Percentiles rank a stretch among this genome's conserved stretches.
Evolutionary conservation across 2,888 invertebrate species (phyloP).

Genomic region (Biston betularia): DNA sequence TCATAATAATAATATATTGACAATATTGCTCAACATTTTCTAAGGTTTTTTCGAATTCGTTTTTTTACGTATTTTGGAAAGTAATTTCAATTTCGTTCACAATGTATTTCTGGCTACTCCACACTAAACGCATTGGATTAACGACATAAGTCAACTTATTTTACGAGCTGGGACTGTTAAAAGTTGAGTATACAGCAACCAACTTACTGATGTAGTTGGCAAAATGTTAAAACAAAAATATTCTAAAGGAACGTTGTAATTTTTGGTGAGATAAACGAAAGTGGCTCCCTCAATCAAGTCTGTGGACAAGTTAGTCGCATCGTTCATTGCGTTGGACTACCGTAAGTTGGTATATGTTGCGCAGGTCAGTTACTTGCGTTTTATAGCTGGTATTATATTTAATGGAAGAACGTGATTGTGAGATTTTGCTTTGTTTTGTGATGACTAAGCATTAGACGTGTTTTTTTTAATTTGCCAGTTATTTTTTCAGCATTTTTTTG

Average conservation of each 20-base stretch:
- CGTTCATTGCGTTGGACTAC: constrained; percentile 2
- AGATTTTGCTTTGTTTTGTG: constrained; percentile 19
- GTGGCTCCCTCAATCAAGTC: not conserved
- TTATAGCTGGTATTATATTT: constrained; percentile 27
- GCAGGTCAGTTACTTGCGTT: constrained; percentile 57
- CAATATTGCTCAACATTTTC: too few relatives aligned
- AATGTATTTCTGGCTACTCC: constrained; percentile 60
- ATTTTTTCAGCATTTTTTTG: too few relatives aligned
- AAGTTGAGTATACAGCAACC: constrained; percentile 57
- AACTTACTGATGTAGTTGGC: not conserved
- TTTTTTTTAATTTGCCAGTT: too few relatives aligned
- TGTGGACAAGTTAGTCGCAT: not conserved
- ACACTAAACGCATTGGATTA: constrained; percentile 71
- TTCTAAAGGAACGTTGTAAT: too few relatives aligned
- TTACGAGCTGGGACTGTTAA: constrained; percentile 63
- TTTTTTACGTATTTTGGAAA: too few relatives aligned
- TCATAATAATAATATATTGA: too few relatives aligned
- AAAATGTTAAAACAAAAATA: not conserved
- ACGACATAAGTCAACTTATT: constrained; percentile 71
- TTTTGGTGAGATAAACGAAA: not conserved
- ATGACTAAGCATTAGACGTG: not conserved
- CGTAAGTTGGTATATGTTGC: constrained; percentile 46
- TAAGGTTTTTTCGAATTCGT: too few relatives aligned
- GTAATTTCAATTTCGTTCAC: constrained; percentile 58
- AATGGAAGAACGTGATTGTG: constrained; percentile 26